Evolutionary conservation across 2,797 vertebrate genomes (phyloP).

Genomic region (Cirrhinus molitorella): DNA sequence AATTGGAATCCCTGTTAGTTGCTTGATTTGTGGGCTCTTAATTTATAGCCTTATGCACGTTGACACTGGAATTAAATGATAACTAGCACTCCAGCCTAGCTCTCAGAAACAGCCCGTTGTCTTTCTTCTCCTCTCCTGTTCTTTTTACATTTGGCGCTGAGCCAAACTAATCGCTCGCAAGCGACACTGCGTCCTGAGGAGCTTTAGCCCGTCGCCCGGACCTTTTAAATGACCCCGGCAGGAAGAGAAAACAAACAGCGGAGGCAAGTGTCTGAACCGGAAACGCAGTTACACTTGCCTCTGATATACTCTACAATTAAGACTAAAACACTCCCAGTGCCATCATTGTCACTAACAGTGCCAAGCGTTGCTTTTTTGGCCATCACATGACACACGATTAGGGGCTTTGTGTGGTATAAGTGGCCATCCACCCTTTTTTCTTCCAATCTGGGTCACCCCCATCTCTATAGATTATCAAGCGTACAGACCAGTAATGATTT

Average conservation of each 20-base stretch:
- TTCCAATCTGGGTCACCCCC: constrained; percentile 66
- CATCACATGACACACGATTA: constrained; percentile 69
- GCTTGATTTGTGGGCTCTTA: constrained; percentile 80
- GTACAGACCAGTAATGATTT: constrained; percentile 72
- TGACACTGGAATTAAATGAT: constrained; percentile 86
- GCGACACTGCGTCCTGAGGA: constrained; percentile 76
- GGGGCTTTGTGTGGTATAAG: constrained; percentile 70
- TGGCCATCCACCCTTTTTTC: constrained; percentile 64
- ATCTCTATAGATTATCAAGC: constrained; percentile 71
- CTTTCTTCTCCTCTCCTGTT: constrained; percentile 50
- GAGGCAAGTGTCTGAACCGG: constrained; percentile 67
- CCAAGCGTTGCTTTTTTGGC: constrained; percentile 65
- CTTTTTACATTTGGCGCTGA: constrained; percentile 71
- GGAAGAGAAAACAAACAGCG: constrained; percentile 84
- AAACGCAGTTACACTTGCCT: constrained; percentile 58
- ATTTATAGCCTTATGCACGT: constrained; percentile 79
- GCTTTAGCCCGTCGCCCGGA: constrained; percentile 77
- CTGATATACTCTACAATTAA: constrained; percentile 53
- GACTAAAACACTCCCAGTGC: constrained; percentile 62
- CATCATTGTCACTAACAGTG: constrained; percentile 50
- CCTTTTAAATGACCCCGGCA: constrained; percentile 78
- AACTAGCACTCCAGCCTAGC: constrained; percentile 76
- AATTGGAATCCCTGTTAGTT: constrained; percentile 77
- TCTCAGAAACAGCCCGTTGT: constrained; percentile 70
- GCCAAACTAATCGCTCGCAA: constrained; percentile 80